A percentile compares a stretch with the other conserved stretches of the same genome.
phyloP scores from a whole-genome alignment of 2,888 invertebrate genomes.

The Sepioteuthis lessoniana region DNA sequence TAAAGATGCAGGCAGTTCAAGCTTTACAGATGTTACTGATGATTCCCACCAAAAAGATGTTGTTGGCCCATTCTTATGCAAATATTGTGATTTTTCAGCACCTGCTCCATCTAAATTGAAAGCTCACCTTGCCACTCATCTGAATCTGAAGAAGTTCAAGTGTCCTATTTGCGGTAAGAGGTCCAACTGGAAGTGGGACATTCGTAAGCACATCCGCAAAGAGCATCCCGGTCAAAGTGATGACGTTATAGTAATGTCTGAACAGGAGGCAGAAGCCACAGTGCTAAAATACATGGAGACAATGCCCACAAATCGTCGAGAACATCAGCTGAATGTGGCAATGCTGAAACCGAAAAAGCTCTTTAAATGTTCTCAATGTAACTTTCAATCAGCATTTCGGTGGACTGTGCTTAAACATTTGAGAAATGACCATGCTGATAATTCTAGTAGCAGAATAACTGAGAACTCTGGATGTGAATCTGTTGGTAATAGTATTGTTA shows the following conservation, averaged over 20 bases:
- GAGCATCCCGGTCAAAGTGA: conserved; percentile 62
- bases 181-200: conserved; percentile 74
- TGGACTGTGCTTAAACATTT: conserved; percentile 95
- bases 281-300: conserved; percentile 68
- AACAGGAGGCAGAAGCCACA: conserved; percentile 70
- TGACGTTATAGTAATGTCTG: conserved; percentile 65
- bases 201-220: conserved; percentile 71
- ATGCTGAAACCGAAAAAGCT: conserved; percentile 51
- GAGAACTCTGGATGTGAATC: conserved; percentile 36
- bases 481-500: background rate
- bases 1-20: background rate
- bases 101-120: conserved; percentile 70
- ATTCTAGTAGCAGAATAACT: conserved; percentile 33
- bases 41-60: conserved; percentile 50
- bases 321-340: conserved; percentile 62
- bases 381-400: conserved; percentile 94
- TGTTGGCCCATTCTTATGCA: conserved; percentile 58
- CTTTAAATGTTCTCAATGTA: conserved; percentile 95
- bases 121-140: conserved; percentile 71
- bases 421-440: conserved; percentile 41
- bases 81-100: conserved; percentile 65
- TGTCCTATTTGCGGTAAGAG: conserved; percentile 72
- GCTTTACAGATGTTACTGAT: background rate
- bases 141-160: conserved; percentile 71
- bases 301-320: conserved; percentile 62